Conservation (phyloP, 2,888 invertebrate genomes). For the Cylindroiulus punctatus region DNA sequence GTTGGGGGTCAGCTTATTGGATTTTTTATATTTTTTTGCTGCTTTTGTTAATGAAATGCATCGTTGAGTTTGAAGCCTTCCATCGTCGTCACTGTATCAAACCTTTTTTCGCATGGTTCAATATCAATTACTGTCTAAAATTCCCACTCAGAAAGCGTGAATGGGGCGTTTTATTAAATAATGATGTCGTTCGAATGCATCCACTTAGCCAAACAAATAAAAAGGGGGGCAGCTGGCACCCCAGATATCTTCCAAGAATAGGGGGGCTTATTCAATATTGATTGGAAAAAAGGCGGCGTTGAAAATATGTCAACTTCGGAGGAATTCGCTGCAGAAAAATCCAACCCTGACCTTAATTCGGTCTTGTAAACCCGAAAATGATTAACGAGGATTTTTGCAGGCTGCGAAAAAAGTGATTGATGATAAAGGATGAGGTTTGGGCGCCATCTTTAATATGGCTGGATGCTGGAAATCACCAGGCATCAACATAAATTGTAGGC, state of each 20-base stretch:
- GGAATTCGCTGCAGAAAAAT: neutral
- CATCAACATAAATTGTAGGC: neutral
- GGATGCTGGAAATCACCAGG: neutral
- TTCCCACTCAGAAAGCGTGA: conserved; percentile 14
- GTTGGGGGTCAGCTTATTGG: too few relatives aligned
- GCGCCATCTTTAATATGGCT: conserved; percentile 26
- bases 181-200: conserved; percentile 27
- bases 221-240: neutral
- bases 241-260: neutral
- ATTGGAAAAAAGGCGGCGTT: neutral
- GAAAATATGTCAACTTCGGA: neutral
- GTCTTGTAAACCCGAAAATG: conserved; percentile 13
- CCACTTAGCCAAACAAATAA: conserved; percentile 38
- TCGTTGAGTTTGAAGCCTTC: neutral
- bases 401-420: conserved; percentile 14
- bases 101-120: neutral
- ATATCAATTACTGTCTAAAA: conserved; percentile 38
- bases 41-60: neutral
- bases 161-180: conserved; percentile 29
- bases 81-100: neutral
- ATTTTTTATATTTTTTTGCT: neutral
- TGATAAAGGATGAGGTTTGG: conserved; percentile 17
- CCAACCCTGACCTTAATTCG: conserved; percentile 42
- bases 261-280: neutral
- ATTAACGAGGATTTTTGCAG: conserved; percentile 12